A percentile compares a stretch with the other conserved stretches of the same genome.
Evolutionary conservation across 2,888 invertebrate species (phyloP).

Genomic region (Electrophaes corylata): DNA sequence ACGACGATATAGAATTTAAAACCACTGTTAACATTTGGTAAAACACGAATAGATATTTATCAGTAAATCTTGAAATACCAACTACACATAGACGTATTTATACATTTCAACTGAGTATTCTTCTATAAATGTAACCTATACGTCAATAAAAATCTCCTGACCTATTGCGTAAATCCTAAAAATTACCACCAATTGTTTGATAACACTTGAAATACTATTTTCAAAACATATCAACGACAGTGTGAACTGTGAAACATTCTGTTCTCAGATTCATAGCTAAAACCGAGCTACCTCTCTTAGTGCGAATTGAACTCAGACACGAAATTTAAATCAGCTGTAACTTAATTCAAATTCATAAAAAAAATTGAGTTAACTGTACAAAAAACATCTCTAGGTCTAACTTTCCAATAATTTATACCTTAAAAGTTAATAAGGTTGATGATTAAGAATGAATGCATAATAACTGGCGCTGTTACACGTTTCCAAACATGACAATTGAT

Average conservation of each 20-base stretch:
- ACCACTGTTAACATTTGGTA: constrained; percentile 22
- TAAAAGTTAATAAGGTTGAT: not conserved
- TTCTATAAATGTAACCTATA: not conserved
- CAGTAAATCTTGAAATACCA: not conserved
- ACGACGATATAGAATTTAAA: constrained; percentile 2
- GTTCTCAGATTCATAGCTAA: not conserved
- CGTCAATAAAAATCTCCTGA: not conserved
- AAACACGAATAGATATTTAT: constrained; percentile 15
- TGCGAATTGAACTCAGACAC: not conserved
- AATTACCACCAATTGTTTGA: not conserved
- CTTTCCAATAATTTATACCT: not conserved
- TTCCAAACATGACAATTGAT: not conserved
- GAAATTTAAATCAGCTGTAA: not conserved
- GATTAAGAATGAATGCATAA: not conserved
- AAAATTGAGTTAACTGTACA: not conserved
- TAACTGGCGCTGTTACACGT: constrained; percentile 9
- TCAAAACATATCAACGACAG: not conserved
- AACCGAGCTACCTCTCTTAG: not conserved
- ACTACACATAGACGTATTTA: constrained; percentile 3
- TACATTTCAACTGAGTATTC: too few species aligned
- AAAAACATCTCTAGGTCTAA: constrained; percentile 1
- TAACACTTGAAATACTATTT: not conserved
- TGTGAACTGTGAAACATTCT: not conserved
- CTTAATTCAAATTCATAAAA: not conserved
- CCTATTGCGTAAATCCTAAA: not conserved